A percentile compares a stretch with the other conserved stretches of the same genome.
These are phyloP conservation scores for Chiroxiphia lanceolata DNA, from an alignment of 2,797 vertebrate genomes.

Conservation along the genomic window DNA sequence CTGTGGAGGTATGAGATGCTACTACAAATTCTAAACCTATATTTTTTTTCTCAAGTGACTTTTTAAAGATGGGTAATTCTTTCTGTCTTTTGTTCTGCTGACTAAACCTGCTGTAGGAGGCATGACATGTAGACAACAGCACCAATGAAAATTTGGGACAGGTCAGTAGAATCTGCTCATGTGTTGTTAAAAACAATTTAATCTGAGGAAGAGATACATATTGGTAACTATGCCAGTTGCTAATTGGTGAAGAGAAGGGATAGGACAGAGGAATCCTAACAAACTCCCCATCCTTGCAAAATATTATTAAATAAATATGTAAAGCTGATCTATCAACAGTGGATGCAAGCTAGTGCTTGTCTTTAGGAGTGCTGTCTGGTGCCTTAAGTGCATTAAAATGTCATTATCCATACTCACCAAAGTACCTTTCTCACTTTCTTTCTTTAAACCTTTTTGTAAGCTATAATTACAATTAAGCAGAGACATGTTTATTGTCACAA, in stretches of 20 bases:
- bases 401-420: slow-evolving; percentile 24
- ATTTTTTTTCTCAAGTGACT: not conserved
- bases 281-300: not conserved
- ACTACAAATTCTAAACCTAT: not conserved
- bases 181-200: not conserved
- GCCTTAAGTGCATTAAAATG: slow-evolving; percentile 41
- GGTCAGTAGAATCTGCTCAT: not conserved
- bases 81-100: not conserved
- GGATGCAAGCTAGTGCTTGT: not conserved
- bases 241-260: not conserved
- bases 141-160: not conserved
- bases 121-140: not conserved
- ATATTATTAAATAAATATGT: not conserved
- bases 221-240: not conserved
- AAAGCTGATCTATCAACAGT: not conserved
- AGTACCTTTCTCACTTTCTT: slow-evolving; percentile 31
- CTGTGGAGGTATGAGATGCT: not conserved
- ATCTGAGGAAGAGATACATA: not conserved
- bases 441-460: slow-evolving; percentile 42
- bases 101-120: not conserved
- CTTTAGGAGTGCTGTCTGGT: not conserved
- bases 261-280: not conserved
- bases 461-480: slow-evolving; percentile 68
- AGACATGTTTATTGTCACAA: slow-evolving; percentile 62
- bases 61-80: not conserved